These are phyloP conservation scores for Nemurella pictetii DNA, from an alignment of 2,888 invertebrate species.

Conservation along the genomic window DNA sequence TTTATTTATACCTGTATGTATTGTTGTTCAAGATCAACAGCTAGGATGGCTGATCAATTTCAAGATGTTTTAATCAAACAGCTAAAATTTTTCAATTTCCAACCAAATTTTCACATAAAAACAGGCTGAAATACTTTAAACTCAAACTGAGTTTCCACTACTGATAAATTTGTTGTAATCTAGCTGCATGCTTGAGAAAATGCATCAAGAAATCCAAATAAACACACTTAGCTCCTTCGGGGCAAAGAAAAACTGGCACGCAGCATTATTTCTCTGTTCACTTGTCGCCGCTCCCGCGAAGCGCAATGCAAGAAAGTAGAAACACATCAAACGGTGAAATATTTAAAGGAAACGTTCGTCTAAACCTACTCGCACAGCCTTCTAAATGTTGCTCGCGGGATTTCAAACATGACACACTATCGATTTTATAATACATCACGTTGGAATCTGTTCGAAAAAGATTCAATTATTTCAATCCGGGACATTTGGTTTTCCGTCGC, in stretches of 20 bases:
- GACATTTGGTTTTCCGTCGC: neutral
- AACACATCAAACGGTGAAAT: slow-evolving; percentile 5
- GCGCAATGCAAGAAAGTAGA: neutral
- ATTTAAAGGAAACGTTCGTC: slow-evolving; percentile 6
- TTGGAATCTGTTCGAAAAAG: neutral
- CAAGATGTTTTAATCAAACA: no score
- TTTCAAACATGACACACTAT: neutral
- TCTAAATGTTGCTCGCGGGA: slow-evolving; percentile 5
- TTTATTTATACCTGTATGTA: no score
- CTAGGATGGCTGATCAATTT: no score
- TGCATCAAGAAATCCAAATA: neutral
- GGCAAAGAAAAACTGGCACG: neutral
- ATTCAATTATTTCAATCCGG: neutral
- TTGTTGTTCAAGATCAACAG: no score
- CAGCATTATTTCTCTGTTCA: neutral
- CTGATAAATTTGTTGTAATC: no score
- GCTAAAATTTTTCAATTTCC: no score
- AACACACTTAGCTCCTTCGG: no score
- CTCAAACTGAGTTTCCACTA: no score
- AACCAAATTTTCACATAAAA: no score
- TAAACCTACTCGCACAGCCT: slow-evolving; percentile 12
- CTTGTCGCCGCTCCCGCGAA: neutral
- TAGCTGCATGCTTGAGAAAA: neutral
- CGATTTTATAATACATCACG: slow-evolving; percentile 1
- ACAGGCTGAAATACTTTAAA: no score